phyloP scores from a whole-genome alignment of 2,888 invertebrate genomes.

The Agrotis exclamationis region DNA sequence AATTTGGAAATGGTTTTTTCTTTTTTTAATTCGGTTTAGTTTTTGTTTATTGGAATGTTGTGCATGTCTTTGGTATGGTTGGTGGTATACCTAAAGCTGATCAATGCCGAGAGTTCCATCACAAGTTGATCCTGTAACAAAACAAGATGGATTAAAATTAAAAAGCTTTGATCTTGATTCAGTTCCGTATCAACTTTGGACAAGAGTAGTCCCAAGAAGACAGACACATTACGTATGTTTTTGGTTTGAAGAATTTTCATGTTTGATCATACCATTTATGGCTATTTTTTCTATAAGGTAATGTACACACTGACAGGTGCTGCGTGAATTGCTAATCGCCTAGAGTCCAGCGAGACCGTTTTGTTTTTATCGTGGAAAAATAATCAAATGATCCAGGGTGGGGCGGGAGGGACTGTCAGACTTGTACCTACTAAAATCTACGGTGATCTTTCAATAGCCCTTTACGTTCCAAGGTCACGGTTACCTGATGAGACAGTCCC shows the following conservation, averaged over 20 bases:
- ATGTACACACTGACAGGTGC: too few species aligned
- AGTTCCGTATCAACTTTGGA: not conserved
- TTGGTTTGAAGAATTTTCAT: not conserved
- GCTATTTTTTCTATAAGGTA: too few species aligned
- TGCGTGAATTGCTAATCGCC: too few species aligned
- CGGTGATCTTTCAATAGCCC: too few species aligned
- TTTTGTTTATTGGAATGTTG: conserved; percentile 13
- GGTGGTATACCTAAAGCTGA: not conserved
- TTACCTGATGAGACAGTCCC: too few species aligned
- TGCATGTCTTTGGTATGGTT: not conserved
- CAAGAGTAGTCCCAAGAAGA: not conserved
- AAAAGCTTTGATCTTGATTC: not conserved
- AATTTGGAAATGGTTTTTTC: conserved; percentile 54
- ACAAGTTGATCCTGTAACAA: not conserved
- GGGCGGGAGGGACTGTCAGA: too few species aligned
- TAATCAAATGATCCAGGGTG: too few species aligned
- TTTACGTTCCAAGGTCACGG: too few species aligned
- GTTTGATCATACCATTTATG: not conserved
- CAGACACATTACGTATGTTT: not conserved
- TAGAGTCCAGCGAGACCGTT: too few species aligned
- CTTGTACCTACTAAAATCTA: too few species aligned
- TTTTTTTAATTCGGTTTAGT: conserved; percentile 32
- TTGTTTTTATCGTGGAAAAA: too few species aligned
- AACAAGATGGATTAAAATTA: not conserved
- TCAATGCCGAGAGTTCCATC: not conserved